These are phyloP conservation scores for Gymnothorax reevesii DNA, from an alignment of 2,797 vertebrate species.

Conservation along the genomic window DNA sequence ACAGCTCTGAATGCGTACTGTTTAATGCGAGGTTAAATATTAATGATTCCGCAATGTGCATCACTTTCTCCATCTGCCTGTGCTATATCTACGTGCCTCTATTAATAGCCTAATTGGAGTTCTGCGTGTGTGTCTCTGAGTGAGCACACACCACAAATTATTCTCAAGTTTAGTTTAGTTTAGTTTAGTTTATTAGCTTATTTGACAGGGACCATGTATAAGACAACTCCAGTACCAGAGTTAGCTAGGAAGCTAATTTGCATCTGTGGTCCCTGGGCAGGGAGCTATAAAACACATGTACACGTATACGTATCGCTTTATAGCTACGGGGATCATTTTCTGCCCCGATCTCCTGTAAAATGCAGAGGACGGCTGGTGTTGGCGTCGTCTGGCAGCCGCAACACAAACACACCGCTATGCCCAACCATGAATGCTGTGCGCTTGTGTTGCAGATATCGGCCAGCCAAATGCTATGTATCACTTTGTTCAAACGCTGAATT, in stretches of 20 bases:
- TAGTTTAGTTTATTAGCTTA: no score
- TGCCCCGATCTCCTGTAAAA: not conserved
- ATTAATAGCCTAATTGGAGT: not conserved
- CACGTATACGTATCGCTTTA: conserved; percentile 39
- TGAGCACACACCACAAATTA: conserved; percentile 26
- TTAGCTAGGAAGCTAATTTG: no score
- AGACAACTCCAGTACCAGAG: no score
- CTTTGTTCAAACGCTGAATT: not conserved
- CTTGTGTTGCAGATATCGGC: not conserved
- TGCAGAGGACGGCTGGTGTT: not conserved
- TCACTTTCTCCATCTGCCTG: not conserved
- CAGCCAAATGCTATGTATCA: not conserved
- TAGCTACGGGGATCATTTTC: not conserved
- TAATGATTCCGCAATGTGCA: not conserved
- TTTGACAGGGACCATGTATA: no score
- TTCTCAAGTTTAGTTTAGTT: no score
- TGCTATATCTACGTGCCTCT: not conserved
- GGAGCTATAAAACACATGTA: no score
- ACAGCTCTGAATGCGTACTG: not conserved
- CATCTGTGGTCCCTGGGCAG: no score
- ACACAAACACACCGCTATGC: not conserved
- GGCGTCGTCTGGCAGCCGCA: not conserved
- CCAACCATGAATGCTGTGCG: not conserved
- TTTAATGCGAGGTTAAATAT: not conserved
- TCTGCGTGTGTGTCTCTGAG: not conserved